Base-by-base conservation (phyloP, 1,140 invertebrate genomes). In the Phymorhynchus buccinoides region DNA sequence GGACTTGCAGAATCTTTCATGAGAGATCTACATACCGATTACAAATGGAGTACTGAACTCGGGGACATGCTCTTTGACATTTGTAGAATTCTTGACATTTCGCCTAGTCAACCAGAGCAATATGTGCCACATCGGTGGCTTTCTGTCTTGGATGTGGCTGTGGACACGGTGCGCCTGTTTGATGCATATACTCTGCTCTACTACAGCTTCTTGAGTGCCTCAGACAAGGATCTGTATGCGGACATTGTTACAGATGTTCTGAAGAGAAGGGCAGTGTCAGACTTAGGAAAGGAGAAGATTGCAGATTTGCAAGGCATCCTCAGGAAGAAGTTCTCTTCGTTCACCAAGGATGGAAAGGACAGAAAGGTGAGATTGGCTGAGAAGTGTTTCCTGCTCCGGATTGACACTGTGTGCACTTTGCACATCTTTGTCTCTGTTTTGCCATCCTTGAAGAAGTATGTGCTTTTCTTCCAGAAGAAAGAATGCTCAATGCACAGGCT, bases 21-120 rank as follows among this genome's bases (percentile, higher is more conserved):
- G 66, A 52, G 6, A 6, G 87, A 89, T 80, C 16, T 89, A 0
- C n/a, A 84, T 41, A 86, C 87, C 48, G 88, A 89, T 77, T 83
- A 86, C 56, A 87, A 86, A 81, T 89, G 88, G 88, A 86, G 86
- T 22, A 44, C n/a, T n/a, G 88, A 89, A 66, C 52, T 85, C 14
- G 68, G 79, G 37, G 85, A 83, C 9, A 27, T n/a, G 22, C 39
- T 89, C 0, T n/a, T 39, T 56, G 83, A 87, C 81, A 62, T 88
- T n/a, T 86, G 85, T 78, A 48, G 42, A 12, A 16, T 88, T 6
- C 27, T 89, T 18, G 85, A 68, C 27, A 71, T 89, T 1, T 80
- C 77, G 42, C 89, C 52, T 56, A 88, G 85, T 6, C 80, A 83
- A 12, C 88, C 88, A 18, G 35, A 88, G 77, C 75, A 71, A 32